Evolutionary conservation across 2,797 vertebrate species (phyloP), one percentile per base, ranked within the genome.

Genomic region (Tokudaia tokunoshimensis): DNA sequence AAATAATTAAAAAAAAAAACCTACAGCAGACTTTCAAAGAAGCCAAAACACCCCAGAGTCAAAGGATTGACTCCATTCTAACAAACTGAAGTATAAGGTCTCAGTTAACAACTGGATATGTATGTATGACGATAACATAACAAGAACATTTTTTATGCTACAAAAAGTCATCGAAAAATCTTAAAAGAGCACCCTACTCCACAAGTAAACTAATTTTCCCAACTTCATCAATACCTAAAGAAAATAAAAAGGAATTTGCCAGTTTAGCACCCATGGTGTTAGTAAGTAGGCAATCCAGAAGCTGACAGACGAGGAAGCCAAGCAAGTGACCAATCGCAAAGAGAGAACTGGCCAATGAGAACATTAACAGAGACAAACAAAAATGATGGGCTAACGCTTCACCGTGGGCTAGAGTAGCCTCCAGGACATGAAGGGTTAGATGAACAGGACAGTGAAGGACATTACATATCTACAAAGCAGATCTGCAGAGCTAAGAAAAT

Each of bases 21-120:
- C 11, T 79, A 82, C 41, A 96, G 26, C 92, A 50, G n/a, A 55
- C 74, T 85, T 78, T 72, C 59, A 89, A 84, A 44, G 94, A 93
- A 52, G 55, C 65, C 88, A 81, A 91, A 94, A 81, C 50, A 81
- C 24, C 41, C 81, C 15, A 82, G 79, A 70, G 34, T 44, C 44
- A 85, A 92, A 63, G 34, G 37, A 75, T 93, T 93, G 59, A 17
- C 37, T 55, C 26, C 74, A 78, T 3, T 29, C 10, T 92, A 81
- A 92, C 34, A 82, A 59, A 76, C 24, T 95, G 47, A 44, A 93
- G 92, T 89, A 65, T 96, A 72, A 89, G 47, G 31, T 74, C 87
- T 85, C 12, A 81, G 92, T 93, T 61, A 50, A 61, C 86, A 90
- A 55, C 26, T 89, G 82, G 72, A 41, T 55, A 9, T 65, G 13